Base-by-base conservation (phyloP, 2,113 vertebrate genomes). In the Nematolebias whitei region DNA sequence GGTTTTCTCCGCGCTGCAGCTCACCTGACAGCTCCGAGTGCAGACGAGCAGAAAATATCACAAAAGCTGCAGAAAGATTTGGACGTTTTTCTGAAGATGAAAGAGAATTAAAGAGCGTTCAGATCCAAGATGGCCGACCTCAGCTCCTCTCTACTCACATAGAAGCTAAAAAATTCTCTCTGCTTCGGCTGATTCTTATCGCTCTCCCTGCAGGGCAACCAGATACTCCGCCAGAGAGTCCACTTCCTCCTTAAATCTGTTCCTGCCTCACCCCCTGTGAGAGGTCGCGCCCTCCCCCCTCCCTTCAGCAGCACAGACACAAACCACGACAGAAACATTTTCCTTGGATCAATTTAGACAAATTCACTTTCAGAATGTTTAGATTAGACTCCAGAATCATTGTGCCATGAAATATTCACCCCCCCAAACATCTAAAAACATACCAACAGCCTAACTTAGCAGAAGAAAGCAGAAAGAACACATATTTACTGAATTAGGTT, bases 101-200 rank as follows among this genome's bases (percentile, higher is more conserved):
- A 18, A 56, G 23, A 24, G 14, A 0, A 32, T 1, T 23, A 58
- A 19, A 14, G 41, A 49, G n/a, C 38, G 52, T 52, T 0, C 5
- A 32, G 51, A 20, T 24, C 29, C 16, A 35, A 35, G 15, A 24
- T 51, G 22, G 5, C 32, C 24, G 23, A 18, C 50, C n/a, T 19
- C 40, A n/a, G 3, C 29, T 47, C 41, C n/a, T 29, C 39, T 49
- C 19, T 35, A 12, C 60, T 20, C 18, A 18, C 55, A 8, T 29
- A 13, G 40, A 39, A 14, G 45, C 23, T 22, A 49, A 58, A 38
- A 47, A 47, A 4, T 35, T 13, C 64, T 53, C 7, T 23, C 11
- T 39, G 55, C 45, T 74, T 35, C 55, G 39, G 45, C 69, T 72
- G 83, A 79, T 80, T 54, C 67, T 68, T 74, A 80, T 85, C 72